Evolutionary conservation across 2,113 vertebrate species (phyloP), one percentile per base, ranked within the genome.

Genomic region (Fukomys damarensis): DNA sequence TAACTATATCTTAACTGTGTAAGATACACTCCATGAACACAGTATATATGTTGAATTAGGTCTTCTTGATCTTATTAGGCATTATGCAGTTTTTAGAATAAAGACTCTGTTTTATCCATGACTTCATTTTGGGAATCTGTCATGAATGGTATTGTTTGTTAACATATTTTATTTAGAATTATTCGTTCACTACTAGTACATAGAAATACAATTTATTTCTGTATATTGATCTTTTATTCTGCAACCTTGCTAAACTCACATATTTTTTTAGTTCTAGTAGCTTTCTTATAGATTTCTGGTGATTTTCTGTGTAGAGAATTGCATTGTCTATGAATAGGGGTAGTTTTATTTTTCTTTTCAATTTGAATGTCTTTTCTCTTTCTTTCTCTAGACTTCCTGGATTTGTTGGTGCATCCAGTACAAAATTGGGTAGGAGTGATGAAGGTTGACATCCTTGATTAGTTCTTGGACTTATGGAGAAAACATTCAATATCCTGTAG

Each of bases 291-390:
- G 65, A 43, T 17, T 65, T 3, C 35, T 24, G 82, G 61, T 77
- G 77, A 65, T 52, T 84, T 85, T 84, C 70, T 65, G 52, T 43
- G 28, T 76, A 90, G 59, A 65, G 43, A 56, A 63, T 76, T 28
- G 46, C 76, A 46, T 32, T 74, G 3, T 35, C 58, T 74, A 30
- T 89, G 82, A 88, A 41, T 46, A 86, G 12, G 4, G 13, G 35
- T 80, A 43, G 41, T 46, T 91, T 61, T 59, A n/a, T 70, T 49
- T 96, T 96, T 94, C 35, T 65, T 89, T 89, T 63, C 30, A 89
- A 93, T n/a, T 16, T 24, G n/a, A 83, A 79, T 76, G 16, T 4
- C 35, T 86, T 82, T 91, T 93, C 16, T 68, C 13, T 89, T 86
- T 28, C 56, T 91, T 89, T 93, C 81, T 89, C 59, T 93, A 65